A percentile compares a stretch with the other conserved stretches of the same genome.
Conservation (phyloP, 2,888 invertebrate genomes). For the Papilio protenor region DNA sequence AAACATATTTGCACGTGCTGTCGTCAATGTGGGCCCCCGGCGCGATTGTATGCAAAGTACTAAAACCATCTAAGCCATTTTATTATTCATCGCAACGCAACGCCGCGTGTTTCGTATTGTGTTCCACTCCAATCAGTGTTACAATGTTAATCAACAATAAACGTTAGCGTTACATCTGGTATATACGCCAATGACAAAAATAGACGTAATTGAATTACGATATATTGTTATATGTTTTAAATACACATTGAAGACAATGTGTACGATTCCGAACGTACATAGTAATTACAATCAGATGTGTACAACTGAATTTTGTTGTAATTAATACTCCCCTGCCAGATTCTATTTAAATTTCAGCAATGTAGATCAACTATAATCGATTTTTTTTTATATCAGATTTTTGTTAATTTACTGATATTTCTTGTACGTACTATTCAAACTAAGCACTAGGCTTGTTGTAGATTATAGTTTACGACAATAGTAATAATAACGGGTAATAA, state of each 20-base stretch:
- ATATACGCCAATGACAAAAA: neutral
- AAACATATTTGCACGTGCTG: slow-evolving; percentile 72
- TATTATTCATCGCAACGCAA: slow-evolving; percentile 54
- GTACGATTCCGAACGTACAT: neutral
- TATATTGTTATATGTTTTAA: slow-evolving; percentile 5
- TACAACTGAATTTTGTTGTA: neutral
- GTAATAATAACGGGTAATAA: too few relatives aligned
- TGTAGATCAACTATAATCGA: neutral
- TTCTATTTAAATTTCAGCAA: neutral
- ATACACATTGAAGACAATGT: neutral
- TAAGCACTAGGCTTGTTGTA: too few relatives aligned
- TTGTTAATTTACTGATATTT: too few relatives aligned
- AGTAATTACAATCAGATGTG: neutral
- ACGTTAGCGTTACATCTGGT: slow-evolving; percentile 34
- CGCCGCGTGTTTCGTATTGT: slow-evolving; percentile 50
- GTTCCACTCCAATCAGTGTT: slow-evolving; percentile 42
- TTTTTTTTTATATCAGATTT: neutral
- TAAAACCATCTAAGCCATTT: slow-evolving; percentile 56
- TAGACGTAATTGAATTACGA: slow-evolving; percentile 13
- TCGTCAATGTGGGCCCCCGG: slow-evolving; percentile 55
- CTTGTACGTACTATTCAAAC: too few relatives aligned
- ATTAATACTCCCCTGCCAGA: neutral
- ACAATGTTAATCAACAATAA: slow-evolving; percentile 35
- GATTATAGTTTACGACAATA: too few relatives aligned
- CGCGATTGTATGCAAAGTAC: slow-evolving; percentile 74